Base-by-base conservation (phyloP, 2,888 invertebrate genomes). In the Lydus trimaculatus region DNA sequence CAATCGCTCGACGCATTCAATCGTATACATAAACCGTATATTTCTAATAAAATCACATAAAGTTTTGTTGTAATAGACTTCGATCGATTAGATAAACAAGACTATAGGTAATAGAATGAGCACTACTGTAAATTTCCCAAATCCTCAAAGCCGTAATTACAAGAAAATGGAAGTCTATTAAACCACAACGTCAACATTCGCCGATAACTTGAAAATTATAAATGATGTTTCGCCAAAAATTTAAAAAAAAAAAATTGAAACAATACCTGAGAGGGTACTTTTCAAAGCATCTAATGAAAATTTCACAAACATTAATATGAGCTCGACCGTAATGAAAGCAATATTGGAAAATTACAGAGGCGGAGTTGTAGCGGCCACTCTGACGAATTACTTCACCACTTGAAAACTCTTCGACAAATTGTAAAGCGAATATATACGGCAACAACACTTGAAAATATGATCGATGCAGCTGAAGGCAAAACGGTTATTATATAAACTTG, bases 301-400 rank as follows among this genome's bases (percentile, higher is more conserved):
- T 67, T 63, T 67, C 28, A 71, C 73, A 75, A 75, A 75, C 72
- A 74, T 75, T 72, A 73, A 75, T 74, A 74, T 73, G 72, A 70
- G 70, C 72, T 20, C 23, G 25, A 4, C 23, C 15, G 23, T 13
- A 56, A 56, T 28, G 23, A n/a, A 56, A 28, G 66, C 25, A 56
- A 56, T 56, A 56, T 28, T 23, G 25, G 28, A n/a, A 43, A 56
- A 56, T 25, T 56, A 23, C 6, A 56, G 56, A 56, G 25, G 13
- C 25, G 23, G 23, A 23, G 52, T 23, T 9, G 23, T 52, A 52
- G 15, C 15, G 28, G 56, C 56, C 25, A 56, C 28, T 56, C 15
- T 15, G 56, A 15, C 56, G n/a, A 56, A 56, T 56, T 56, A 56
- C 23, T 52, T 25, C 25, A 56, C 28, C 56, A 56, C 56, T 56